phyloP scores from a whole-genome alignment of 2,888 invertebrate genomes.

The Drosophila siamana region DNA sequence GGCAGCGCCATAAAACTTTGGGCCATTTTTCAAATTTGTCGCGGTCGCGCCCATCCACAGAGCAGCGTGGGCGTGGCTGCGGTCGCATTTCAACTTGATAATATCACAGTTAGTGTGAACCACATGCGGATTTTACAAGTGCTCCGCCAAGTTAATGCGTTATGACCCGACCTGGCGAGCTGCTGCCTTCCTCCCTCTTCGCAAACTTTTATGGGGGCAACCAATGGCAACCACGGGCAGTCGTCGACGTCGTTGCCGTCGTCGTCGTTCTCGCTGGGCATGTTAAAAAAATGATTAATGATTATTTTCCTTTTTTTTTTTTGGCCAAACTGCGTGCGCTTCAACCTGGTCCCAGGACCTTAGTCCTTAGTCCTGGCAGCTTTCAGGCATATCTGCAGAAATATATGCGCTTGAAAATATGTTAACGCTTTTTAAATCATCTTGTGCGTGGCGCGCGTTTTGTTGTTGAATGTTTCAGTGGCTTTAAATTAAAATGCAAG shows the following conservation, averaged over 20 bases:
- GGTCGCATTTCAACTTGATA: constrained; percentile 74
- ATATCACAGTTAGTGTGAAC: constrained; percentile 68
- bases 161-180: constrained; percentile 52
- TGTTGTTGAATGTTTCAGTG: constrained; percentile 35
- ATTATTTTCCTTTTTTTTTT: constrained; percentile 54
- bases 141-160: constrained; percentile 73
- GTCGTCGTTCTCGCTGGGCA: constrained; percentile 33
- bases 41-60: constrained; percentile 58
- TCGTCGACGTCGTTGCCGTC: background rate
- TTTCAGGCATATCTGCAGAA: constrained; percentile 24
- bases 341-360: constrained; percentile 44
- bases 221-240: constrained; percentile 14
- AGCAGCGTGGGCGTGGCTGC: constrained; percentile 36
- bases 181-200: no score
- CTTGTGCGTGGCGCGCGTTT: constrained; percentile 39
- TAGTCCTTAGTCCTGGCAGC: background rate
- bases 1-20: constrained; percentile 67
- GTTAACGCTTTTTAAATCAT: constrained; percentile 80
- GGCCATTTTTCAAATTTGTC: constrained; percentile 81
- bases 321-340: constrained; percentile 61
- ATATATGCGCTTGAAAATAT: constrained; percentile 69
- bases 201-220: constrained; percentile 60
- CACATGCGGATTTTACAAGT: constrained; percentile 72
- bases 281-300: constrained; percentile 76
- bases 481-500: constrained; percentile 50